Evolutionary conservation across 2,797 vertebrate species (phyloP).

Genomic region (Dipus sagitta): DNA sequence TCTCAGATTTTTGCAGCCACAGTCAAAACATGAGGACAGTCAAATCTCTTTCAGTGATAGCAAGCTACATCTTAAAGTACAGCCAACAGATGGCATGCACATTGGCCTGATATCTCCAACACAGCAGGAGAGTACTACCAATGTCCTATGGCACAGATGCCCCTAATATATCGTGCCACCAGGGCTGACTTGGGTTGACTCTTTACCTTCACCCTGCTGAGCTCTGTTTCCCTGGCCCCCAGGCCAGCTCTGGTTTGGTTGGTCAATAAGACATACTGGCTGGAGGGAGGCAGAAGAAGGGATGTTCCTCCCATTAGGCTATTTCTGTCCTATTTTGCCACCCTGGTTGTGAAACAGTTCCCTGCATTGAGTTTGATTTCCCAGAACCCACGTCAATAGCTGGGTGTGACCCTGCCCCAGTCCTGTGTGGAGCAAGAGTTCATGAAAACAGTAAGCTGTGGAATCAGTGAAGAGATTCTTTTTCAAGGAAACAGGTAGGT

Average conservation of each 20-base stretch:
- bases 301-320: neutral
- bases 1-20: neutral
- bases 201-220: neutral
- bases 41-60: neutral
- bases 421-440: no score
- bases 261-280: neutral
- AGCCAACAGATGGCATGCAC: neutral
- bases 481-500: no score
- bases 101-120: neutral
- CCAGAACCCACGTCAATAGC: no score
- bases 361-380: neutral
- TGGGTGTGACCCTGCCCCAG: no score
- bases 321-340: neutral
- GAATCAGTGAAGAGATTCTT: no score
- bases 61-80: neutral
- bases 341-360: neutral
- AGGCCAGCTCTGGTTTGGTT: neutral
- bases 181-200: neutral
- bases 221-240: neutral
- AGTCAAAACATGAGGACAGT: neutral
- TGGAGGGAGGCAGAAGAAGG: neutral
- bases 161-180: neutral
- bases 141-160: accelerated
- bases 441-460: no score
- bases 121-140: neutral